Conservation (phyloP, 2,797 vertebrate species). For the Cottoperca gobio region DNA sequence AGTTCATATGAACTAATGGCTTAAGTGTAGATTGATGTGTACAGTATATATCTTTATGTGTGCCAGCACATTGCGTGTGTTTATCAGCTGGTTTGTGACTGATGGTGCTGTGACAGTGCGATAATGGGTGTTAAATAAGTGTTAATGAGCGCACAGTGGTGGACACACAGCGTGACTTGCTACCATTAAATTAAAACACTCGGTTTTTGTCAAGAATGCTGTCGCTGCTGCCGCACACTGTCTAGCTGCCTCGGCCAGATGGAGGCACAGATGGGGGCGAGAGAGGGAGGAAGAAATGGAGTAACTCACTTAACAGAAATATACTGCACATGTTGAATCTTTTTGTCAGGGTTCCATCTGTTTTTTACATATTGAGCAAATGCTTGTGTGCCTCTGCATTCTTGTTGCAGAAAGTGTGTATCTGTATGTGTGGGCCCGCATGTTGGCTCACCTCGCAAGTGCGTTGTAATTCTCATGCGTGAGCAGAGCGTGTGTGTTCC, state of each 20-base stretch:
- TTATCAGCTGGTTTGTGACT: slow-evolving; percentile 21
- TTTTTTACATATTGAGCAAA: slow-evolving; percentile 66
- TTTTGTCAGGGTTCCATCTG: slow-evolving; percentile 67
- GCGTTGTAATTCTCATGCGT: slow-evolving; percentile 29
- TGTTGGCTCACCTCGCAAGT: slow-evolving; percentile 39
- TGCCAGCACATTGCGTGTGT: background rate
- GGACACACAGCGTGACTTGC: slow-evolving; percentile 33
- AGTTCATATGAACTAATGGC: no score
- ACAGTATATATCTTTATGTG: background rate
- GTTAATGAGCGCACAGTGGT: slow-evolving; percentile 55
- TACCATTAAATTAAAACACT: slow-evolving; percentile 52
- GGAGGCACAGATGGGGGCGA: slow-evolving; percentile 40
- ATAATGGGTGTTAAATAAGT: slow-evolving; percentile 57
- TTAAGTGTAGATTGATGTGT: background rate
- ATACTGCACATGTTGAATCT: slow-evolving; percentile 65
- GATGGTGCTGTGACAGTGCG: slow-evolving; percentile 32
- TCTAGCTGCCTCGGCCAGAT: slow-evolving; percentile 33
- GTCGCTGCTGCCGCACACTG: slow-evolving; percentile 26
- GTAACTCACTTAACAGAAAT: slow-evolving; percentile 36
- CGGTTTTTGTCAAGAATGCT: slow-evolving; percentile 38
- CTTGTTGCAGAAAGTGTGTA: slow-evolving; percentile 20
- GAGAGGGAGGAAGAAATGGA: background rate
- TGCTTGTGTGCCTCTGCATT: slow-evolving; percentile 46
- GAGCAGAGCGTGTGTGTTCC: slow-evolving; percentile 27
- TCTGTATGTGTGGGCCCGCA: slow-evolving; percentile 32